phyloP scores from a whole-genome alignment of 2,113 vertebrate species.

The Spilogale gracilis region DNA sequence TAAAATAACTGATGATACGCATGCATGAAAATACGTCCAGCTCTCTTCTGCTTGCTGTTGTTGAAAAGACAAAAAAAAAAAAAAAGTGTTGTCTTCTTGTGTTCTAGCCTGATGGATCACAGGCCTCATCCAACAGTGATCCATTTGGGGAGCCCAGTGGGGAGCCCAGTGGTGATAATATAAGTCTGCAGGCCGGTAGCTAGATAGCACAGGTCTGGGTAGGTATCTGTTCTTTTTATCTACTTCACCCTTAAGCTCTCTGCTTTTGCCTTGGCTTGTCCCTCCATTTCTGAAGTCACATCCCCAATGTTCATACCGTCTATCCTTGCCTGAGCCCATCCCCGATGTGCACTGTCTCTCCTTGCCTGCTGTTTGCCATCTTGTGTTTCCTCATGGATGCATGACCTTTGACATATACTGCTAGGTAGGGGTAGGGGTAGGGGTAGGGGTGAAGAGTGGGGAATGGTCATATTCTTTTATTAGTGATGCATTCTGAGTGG shows the following conservation, averaged over 20 bases:
- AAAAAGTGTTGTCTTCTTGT: constrained; percentile 91
- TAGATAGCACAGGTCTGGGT: constrained; percentile 99
- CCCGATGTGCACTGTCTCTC: neutral
- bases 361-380: constrained; percentile 25
- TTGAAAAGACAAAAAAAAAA: constrained; percentile 79
- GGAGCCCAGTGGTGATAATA: constrained; percentile 93
- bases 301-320: neutral
- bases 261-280: constrained; percentile 72
- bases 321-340: constrained; percentile 79
- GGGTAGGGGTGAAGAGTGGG: neutral
- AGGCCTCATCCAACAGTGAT: constrained; percentile 98
- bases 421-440: neutral
- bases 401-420: constrained; percentile 74
- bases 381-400: constrained; percentile 63
- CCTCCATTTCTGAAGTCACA: neutral
- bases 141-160: constrained; percentile 93
- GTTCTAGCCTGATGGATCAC: constrained; percentile 96
- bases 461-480: neutral
- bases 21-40: constrained; percentile 84
- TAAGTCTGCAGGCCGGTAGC: constrained; percentile 99
- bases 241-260: constrained; percentile 80
- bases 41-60: constrained; percentile 84
- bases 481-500: neutral
- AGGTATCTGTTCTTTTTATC: constrained; percentile 95
- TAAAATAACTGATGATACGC: constrained; percentile 75